phyloP scores from a whole-genome alignment of 2,797 vertebrate genomes.

The Micropoecilia bifurca region DNA sequence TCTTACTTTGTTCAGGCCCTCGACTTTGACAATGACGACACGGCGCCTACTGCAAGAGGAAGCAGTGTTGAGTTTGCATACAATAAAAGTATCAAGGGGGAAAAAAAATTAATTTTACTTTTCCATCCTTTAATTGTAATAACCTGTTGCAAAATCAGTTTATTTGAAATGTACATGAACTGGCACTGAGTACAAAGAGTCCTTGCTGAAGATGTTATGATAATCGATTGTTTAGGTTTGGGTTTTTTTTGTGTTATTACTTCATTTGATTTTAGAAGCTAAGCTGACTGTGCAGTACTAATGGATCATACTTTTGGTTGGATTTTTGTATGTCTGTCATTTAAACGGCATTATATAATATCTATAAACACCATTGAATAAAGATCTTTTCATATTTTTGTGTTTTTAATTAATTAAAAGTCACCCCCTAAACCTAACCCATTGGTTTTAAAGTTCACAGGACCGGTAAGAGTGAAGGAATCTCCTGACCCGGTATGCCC shows the following conservation, averaged over 20 bases:
- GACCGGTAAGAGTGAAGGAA: conserved; percentile 59
- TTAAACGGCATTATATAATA: background rate
- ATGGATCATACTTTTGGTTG: background rate
- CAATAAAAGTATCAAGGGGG: too few species aligned
- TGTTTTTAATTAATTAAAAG: background rate
- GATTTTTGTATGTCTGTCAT: background rate
- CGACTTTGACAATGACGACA: background rate
- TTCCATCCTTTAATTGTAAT: background rate
- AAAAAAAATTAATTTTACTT: background rate
- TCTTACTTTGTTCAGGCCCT: background rate
- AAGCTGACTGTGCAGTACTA: background rate
- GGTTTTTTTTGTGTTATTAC: background rate
- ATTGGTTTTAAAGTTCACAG: conserved; percentile 11
- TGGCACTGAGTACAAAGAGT: background rate
- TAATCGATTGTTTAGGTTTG: background rate
- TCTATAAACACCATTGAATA: background rate
- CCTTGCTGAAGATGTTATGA: background rate
- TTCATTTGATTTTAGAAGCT: background rate
- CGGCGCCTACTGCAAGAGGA: background rate
- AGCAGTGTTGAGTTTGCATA: too few species aligned
- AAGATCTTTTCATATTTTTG: background rate
- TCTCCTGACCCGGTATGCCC: conserved; percentile 62
- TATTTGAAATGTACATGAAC: background rate
- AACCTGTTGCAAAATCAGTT: background rate
- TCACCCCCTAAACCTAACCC: background rate